Conservation (phyloP, 2,888 invertebrate species). For the Andrena hattorfiana region DNA sequence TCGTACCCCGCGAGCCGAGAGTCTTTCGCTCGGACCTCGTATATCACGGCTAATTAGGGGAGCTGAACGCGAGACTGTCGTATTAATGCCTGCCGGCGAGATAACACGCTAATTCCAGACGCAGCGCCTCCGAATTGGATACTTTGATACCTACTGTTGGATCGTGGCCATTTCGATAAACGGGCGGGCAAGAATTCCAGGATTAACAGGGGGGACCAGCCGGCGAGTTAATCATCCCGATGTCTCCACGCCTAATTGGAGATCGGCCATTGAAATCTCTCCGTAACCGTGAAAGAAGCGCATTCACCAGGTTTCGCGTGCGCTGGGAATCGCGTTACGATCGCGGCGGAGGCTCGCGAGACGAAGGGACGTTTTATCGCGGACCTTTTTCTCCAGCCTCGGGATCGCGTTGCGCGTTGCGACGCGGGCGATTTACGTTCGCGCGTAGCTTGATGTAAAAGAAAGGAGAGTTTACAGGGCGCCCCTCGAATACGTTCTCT, state of each 20-base stretch:
- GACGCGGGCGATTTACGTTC: slow-evolving; percentile 35
- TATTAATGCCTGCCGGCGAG: slow-evolving; percentile 52
- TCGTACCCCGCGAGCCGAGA: slow-evolving; percentile 75
- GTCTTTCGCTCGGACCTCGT: slow-evolving; percentile 64
- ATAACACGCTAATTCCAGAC: slow-evolving; percentile 35
- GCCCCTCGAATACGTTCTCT: slow-evolving; percentile 32
- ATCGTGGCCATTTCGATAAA: slow-evolving; percentile 20
- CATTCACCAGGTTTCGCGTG: neutral
- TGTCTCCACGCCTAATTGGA: neutral
- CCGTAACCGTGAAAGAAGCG: neutral
- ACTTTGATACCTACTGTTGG: neutral
- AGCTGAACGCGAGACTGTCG: slow-evolving; percentile 62
- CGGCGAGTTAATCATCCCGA: neutral
- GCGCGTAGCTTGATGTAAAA: slow-evolving; percentile 29
- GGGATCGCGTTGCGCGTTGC: slow-evolving; percentile 29
- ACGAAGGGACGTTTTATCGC: neutral
- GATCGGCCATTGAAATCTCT: neutral
- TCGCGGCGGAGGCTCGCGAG: neutral
- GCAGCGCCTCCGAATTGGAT: slow-evolving; percentile 1
- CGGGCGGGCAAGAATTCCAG: neutral
- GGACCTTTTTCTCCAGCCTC: slow-evolving; percentile 15
- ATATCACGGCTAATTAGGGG: slow-evolving; percentile 79
- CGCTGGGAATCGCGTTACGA: neutral
- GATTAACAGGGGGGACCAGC: neutral
- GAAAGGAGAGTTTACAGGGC: slow-evolving; percentile 32